A percentile compares a stretch with the other conserved stretches of the same genome.
phyloP scores from a whole-genome alignment of 2,113 vertebrate species.

The Otus sunia region DNA sequence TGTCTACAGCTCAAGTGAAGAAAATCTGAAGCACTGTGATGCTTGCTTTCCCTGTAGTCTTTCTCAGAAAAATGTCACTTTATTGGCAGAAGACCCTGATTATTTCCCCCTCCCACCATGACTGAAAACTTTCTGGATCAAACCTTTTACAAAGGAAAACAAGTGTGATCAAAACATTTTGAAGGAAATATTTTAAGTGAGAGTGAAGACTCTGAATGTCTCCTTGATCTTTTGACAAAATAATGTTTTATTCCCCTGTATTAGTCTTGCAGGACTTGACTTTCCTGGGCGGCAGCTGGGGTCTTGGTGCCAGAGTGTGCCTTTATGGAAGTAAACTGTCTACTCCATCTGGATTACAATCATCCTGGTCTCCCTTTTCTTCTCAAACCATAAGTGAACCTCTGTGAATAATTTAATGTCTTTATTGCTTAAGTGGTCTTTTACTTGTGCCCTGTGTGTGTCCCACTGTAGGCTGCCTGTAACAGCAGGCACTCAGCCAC shows the following conservation, averaged over 20 bases:
- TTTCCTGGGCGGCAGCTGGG: not conserved
- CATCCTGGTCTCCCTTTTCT: not conserved
- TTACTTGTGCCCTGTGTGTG: not conserved
- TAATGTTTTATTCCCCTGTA: not conserved
- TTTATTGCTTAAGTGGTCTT: conserved; percentile 8
- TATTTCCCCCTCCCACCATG: not conserved
- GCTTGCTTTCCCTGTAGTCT: not conserved
- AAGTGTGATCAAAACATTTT: not conserved
- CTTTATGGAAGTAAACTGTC: not conserved
- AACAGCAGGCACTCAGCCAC: conserved; percentile 26
- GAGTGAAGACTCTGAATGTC: not conserved
- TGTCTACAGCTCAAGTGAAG: not conserved
- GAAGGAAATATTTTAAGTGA: not conserved
- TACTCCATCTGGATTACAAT: not conserved
- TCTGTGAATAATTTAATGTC: not conserved
- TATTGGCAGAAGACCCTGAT: not conserved
- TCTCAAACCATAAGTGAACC: not conserved
- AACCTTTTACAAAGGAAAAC: not conserved
- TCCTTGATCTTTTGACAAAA: not conserved
- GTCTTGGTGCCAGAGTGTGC: not conserved
- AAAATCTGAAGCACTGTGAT: not conserved
- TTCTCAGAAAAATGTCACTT: not conserved
- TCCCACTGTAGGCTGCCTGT: conserved; percentile 31
- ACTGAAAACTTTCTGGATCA: not conserved
- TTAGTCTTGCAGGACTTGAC: not conserved